phyloP scores from a whole-genome alignment of 2,888 invertebrate genomes.

The Drosophila subsilvestris region DNA sequence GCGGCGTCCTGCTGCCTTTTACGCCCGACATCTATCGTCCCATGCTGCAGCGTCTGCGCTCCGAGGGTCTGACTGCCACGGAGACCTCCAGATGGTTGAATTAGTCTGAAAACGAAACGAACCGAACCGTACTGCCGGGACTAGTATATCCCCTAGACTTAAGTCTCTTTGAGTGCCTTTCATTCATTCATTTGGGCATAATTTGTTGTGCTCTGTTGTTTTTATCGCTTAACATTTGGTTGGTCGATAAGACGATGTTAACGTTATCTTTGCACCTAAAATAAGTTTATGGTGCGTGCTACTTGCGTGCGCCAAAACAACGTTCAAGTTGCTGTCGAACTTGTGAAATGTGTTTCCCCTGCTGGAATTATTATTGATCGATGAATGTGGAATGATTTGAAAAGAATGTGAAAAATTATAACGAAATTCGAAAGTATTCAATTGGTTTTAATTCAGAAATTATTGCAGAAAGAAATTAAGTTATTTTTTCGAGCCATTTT shows the following conservation, averaged over 20 bases:
- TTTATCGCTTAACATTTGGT: constrained; percentile 12
- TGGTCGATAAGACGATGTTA: constrained; percentile 35
- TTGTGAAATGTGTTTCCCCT: constrained; percentile 17
- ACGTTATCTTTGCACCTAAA: constrained; percentile 34
- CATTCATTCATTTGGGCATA: constrained; percentile 1
- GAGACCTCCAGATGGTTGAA: constrained; percentile 87
- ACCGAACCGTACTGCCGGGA: background rate
- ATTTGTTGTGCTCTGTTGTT: constrained; percentile 4
- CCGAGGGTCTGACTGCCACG: constrained; percentile 91
- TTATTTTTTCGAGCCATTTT: background rate
- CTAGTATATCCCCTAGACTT: constrained; percentile 12
- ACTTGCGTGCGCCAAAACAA: constrained; percentile 33
- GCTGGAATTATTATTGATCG: background rate
- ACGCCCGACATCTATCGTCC: constrained; percentile 96
- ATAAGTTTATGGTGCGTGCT: constrained; percentile 39
- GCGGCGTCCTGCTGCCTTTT: constrained; percentile 96
- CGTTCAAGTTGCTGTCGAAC: constrained; percentile 16
- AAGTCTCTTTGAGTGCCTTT: constrained; percentile 13
- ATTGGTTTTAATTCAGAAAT: background rate
- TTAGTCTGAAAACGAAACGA: constrained; percentile 10
- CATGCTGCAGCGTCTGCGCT: constrained; percentile 92
- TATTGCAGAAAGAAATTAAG: background rate
- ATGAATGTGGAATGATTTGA: background rate
- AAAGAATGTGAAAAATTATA: background rate
- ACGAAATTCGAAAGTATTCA: background rate